Evolutionary conservation across 2,888 invertebrate genomes (phyloP), one percentile per base, ranked within the genome.

Genomic region (Aphidius colemani): DNA sequence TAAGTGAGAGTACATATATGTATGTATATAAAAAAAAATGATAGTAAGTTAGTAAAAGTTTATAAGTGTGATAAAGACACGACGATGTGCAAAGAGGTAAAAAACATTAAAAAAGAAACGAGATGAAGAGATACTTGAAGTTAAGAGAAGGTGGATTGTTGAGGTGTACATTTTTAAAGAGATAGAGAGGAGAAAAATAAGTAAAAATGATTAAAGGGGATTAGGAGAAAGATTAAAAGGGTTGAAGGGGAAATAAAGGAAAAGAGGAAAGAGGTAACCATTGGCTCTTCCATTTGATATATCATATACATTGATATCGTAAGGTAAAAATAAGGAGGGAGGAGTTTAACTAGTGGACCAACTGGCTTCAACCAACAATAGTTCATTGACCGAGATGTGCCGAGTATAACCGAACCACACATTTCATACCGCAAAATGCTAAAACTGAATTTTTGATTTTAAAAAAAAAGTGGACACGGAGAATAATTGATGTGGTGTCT

Each of bases 371-470:
- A 41, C 53, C 78, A 72, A 73, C 76, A 74, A 75, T 75, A 75
- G 81, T 81, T 81, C 81, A 81, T 80, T 81, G 81, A 81, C 81
- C 81, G 80, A 78, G 73, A 79, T 77, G 74, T 74, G 71, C 76
- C 74, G 75, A 74, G 75, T 70, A 69, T 71, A 70, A 70, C 74
- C 74, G 73, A 74, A 71, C 70, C 61, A 65, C 67, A 68, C 63
- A 69, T 63, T 69, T 70, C 68, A 67, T 63, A 59, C 63, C 67
- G 70, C 63, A 63, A 60, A 48, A 68, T 66, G 66, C 67, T 71
- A 66, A 71, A 69, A 71, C 69, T 64, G 64, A 70, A 68, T 69
- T 71, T 70, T 65, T 63, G 18, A 8, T 50, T 59, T 30, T 7
- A 40, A 18, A 41, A 13, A 57, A 30, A 10, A 46, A 53, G 39